phyloP scores from a whole-genome alignment of 2,797 vertebrate genomes.

The Bradypodion pumilum region DNA sequence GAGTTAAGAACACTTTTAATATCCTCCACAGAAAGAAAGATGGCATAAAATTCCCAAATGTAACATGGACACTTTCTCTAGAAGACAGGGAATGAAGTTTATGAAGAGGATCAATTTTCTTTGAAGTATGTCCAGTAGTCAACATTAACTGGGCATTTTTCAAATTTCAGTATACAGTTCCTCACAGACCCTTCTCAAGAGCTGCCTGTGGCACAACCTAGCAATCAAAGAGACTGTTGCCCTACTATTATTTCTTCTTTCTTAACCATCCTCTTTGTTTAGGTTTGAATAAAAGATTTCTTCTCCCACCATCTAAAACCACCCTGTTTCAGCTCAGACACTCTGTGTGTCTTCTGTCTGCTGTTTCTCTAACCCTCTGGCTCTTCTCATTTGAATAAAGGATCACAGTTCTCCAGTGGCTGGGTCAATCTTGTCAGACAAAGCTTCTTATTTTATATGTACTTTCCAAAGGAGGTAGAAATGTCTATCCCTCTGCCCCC shows the following conservation, averaged over 20 bases:
- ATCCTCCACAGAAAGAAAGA: not conserved
- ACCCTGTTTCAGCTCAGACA: not conserved
- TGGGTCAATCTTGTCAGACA: slow-evolving; percentile 3
- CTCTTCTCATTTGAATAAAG: not conserved
- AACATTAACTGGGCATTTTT: not conserved
- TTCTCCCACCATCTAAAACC: not conserved
- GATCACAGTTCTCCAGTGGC: not conserved
- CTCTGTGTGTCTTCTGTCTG: not conserved
- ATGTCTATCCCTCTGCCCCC: not conserved
- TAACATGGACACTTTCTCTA: not conserved
- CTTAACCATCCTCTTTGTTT: slow-evolving; percentile 3
- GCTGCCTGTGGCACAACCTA: not conserved
- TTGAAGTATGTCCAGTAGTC: not conserved
- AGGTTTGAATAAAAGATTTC: not conserved
- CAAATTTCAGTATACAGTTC: not conserved
- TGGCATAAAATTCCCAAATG: too few species aligned
- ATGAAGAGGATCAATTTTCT: not conserved
- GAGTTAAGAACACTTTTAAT: not conserved
- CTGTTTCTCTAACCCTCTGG: not conserved
- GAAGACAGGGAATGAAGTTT: not conserved
- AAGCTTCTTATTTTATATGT: slow-evolving; percentile 9
- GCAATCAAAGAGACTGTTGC: not conserved
- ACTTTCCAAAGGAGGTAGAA: slow-evolving; percentile 11
- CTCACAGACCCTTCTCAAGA: not conserved
- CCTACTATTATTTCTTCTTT: not conserved